phyloP scores from a whole-genome alignment of 2,888 invertebrate genomes.

The Spicauda simplicius region DNA sequence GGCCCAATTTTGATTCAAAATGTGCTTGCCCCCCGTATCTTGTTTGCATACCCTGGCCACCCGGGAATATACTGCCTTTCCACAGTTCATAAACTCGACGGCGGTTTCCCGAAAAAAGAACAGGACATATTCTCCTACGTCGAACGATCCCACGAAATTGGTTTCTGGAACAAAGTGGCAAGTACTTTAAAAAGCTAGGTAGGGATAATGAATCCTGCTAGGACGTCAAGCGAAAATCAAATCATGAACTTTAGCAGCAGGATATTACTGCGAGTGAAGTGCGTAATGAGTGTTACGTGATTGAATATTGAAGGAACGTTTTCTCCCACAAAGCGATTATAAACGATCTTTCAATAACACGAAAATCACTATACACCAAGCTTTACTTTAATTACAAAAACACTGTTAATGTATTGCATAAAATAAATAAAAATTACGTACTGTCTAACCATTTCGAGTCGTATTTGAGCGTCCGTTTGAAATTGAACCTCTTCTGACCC shows the following conservation, averaged over 20 bases:
- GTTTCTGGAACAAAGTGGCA: slow-evolving; percentile 83
- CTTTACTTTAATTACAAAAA: too few species aligned
- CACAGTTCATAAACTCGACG: slow-evolving; percentile 88
- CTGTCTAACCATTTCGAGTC: slow-evolving; percentile 91
- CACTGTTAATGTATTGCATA: too few species aligned
- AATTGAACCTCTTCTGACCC: slow-evolving; percentile 85
- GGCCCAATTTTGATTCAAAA: slow-evolving; percentile 88
- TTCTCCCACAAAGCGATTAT: slow-evolving; percentile 3
- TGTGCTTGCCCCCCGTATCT: slow-evolving; percentile 87
- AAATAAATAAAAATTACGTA: slow-evolving; percentile 65
- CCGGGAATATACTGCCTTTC: slow-evolving; percentile 88
- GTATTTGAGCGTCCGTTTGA: slow-evolving; percentile 88
- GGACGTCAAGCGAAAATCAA: slow-evolving; percentile 30
- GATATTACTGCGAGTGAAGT: slow-evolving; percentile 30
- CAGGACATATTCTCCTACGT: slow-evolving; percentile 87
- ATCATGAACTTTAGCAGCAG: slow-evolving; percentile 28
- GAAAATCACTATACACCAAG: too few species aligned
- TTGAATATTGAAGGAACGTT: slow-evolving; percentile 34
- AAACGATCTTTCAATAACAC: background rate
- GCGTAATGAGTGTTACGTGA: slow-evolving; percentile 21
- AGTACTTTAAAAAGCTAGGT: slow-evolving; percentile 36
- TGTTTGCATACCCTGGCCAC: slow-evolving; percentile 90
- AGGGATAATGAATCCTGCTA: slow-evolving; percentile 32
- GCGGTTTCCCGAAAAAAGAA: slow-evolving; percentile 91
- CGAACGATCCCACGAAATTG: slow-evolving; percentile 89